phyloP scores from a whole-genome alignment of 1,140 invertebrate species.

The Chironomus tepperi region DNA sequence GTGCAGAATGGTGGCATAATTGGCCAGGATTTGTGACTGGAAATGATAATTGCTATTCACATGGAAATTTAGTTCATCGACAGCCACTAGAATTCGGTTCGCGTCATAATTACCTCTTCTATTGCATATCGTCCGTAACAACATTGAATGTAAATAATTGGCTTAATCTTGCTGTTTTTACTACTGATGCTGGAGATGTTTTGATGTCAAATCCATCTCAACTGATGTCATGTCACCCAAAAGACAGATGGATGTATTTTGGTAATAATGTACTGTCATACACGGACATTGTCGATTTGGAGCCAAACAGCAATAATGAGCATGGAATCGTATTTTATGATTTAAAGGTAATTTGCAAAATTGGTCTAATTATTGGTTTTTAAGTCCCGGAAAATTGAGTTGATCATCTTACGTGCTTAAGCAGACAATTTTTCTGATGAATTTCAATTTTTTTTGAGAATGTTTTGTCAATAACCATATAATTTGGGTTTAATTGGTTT shows the following conservation, averaged over 20 bases:
- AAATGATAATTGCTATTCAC: not conserved
- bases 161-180: not conserved
- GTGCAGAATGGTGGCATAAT: not conserved
- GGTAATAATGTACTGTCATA: not conserved
- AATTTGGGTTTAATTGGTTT: no score
- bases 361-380: not conserved
- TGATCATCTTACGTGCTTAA: no score
- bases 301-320: not conserved
- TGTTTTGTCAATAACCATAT: no score
- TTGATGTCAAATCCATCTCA: not conserved
- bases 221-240: not conserved
- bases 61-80: not conserved
- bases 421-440: no score
- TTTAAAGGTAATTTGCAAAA: not conserved
- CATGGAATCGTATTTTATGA: slow-evolving; percentile 1
- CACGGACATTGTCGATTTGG: not conserved
- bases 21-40: not conserved
- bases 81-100: not conserved
- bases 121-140: not conserved
- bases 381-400: not conserved
- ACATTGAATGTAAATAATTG: not conserved
- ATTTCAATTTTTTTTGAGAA: no score
- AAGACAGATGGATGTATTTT: not conserved
- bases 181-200: slow-evolving; percentile 9
- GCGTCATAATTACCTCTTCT: not conserved